Evolutionary conservation across 2,797 vertebrate species (phyloP), one percentile per base, ranked within the genome.

Genomic region (Pitangus sulphuratus): DNA sequence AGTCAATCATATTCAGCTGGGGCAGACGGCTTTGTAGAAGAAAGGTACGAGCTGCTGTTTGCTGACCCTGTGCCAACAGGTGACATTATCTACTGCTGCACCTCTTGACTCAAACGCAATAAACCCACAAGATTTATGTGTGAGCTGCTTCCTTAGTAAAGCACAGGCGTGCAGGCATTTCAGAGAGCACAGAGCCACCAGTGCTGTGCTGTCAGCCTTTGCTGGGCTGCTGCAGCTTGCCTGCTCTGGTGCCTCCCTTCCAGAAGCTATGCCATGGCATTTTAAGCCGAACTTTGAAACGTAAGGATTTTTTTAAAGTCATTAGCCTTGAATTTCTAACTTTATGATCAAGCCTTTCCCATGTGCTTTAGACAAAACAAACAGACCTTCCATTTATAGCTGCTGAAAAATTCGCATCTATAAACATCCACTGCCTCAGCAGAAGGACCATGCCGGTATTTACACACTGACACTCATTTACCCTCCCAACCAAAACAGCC

Each of bases 401-500:
- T 44, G 83, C 70, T 82, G 66, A 94, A 93, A 93, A 93, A 70
- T 82, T 88, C 69, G 26, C 65, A 53, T 90, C 74, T 65, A 51
- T 78, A 69, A 89, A 87, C 87, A 71, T 74, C 40, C 26, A 56
- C 57, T 69, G 84, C 66, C 78, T 86, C 82, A 87, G 92, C 81
- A 94, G 91, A 69, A 89, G 58, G 87, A 44, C 75, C 42, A 61
- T 48, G 28, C n/a, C 5, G 10, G 37, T 91, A 50, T 72, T 92
- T 78, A 62, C 85, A 76, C 58, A 53, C 35, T 24, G 89, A 75
- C 79, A 84, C 57, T 95, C 69, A 87, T 93, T 96, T 95, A 96
- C 95, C 45, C 70, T 66, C 39, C 1, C 7, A 89, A 65, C 35
- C 80, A 45, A 45, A 88, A 3, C 42, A 37, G 53, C 2, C 2